Evolutionary conservation across 2,888 invertebrate species (phyloP), one percentile per base, ranked within the genome.

Genomic region (Thera britannica): DNA sequence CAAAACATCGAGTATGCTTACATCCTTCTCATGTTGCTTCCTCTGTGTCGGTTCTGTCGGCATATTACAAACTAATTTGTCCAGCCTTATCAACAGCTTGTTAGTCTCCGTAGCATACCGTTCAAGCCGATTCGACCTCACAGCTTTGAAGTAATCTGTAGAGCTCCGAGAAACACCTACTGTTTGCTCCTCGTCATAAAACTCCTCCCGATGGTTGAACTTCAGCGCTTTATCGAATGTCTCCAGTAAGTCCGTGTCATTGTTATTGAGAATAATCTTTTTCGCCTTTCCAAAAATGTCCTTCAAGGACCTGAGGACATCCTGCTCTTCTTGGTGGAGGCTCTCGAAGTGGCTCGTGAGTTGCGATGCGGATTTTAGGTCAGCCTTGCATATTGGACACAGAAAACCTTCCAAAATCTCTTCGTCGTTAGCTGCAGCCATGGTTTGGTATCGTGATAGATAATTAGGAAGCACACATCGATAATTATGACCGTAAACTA

Each of bases 81-180:
- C 98, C 77, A 99, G 93, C 76, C 99, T 95, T 83, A 99, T 98
- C 60, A 99, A 95, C 65, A 99, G 91, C 88, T 98, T 99, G 87
- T 99, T 99, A 1, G 99, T 99, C 92, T 99, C 98, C 8, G 97
- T 96, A 0, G 98, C 97, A 84, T 97, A 97, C 78, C 98, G 95
- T 89, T 99, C 98, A 68, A 99, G 93, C 62, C 94, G 85, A 0
- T 92, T 93, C 1, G 94, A 93, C 74, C 96, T 86, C 23, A 96
- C 94, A 11, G 95, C 95, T 82, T 96, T 97, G 84, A 98, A 98
- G 82, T 96, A 96, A 58, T 96, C 96, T 5, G 96, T 96, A 76
- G 97, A 96, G 70, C 95, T 95, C 58, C 94, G 93, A 2, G 90
- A 94, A 55, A 93, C 90, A 73, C 98, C 97, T 72, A 96, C 85